Conservation (phyloP, 2,797 vertebrate species). For the Sebastes oblongus region DNA sequence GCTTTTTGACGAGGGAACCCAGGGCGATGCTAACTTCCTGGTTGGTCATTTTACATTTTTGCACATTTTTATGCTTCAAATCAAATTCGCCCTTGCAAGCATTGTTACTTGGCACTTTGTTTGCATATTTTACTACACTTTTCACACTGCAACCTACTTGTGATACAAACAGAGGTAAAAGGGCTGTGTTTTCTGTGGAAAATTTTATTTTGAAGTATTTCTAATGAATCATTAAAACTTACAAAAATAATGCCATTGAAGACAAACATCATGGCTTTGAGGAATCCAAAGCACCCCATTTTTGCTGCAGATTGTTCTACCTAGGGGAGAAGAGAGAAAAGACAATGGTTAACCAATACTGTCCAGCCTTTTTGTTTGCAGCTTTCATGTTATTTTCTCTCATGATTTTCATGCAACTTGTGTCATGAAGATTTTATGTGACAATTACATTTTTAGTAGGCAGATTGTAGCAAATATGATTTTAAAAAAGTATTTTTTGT, state of each 20-base stretch:
- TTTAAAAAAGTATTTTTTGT: no score
- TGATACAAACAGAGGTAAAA: background rate
- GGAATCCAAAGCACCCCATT: conserved; percentile 83
- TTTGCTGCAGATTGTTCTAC: conserved; percentile 29
- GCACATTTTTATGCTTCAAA: background rate
- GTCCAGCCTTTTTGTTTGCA: background rate
- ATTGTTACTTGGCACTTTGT: background rate
- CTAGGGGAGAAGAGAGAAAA: background rate
- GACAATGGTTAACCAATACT: background rate
- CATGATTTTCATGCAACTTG: background rate
- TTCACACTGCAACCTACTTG: background rate
- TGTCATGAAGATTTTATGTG: background rate
- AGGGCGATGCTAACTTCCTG: no score
- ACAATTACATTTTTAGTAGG: background rate
- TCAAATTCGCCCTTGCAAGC: background rate
- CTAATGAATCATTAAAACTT: conserved; percentile 63
- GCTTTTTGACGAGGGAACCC: no score
- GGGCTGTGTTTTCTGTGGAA: background rate
- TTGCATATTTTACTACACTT: background rate
- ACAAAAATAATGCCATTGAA: conserved; percentile 88
- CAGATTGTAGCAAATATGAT: no score
- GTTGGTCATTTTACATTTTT: background rate
- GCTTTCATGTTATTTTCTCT: background rate
- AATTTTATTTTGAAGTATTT: background rate
- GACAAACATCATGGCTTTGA: conserved; percentile 84